phyloP scores from a whole-genome alignment of 1,140 invertebrate genomes.

The Brachionus plicatilis region DNA sequence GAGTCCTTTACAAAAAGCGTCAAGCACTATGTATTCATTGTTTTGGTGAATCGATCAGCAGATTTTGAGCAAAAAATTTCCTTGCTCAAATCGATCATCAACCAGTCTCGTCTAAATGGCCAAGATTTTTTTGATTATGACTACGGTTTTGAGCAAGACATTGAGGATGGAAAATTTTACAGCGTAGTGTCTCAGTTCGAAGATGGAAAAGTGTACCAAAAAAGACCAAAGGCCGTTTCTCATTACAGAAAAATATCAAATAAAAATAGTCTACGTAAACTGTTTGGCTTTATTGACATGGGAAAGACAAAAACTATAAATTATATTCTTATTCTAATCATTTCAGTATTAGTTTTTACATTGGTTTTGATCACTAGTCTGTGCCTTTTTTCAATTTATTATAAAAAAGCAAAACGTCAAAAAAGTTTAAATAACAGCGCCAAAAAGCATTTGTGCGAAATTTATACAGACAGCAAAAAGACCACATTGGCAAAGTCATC shows the following conservation, averaged over 20 bases:
- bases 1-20: background rate
- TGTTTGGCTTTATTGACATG: background rate
- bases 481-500: background rate
- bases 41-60: background rate
- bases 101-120: background rate
- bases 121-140: background rate
- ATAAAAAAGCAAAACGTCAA: background rate
- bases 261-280: background rate
- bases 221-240: background rate
- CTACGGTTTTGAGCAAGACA: background rate
- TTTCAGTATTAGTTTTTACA: slow-evolving; percentile 3
- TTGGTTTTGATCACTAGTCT: background rate
- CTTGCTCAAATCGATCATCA: background rate
- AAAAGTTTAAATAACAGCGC: background rate
- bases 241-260: background rate
- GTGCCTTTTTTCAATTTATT: background rate
- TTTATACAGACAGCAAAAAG: slow-evolving; percentile 18
- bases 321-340: background rate
- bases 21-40: background rate
- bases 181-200: background rate
- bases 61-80: background rate
- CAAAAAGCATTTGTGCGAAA: slow-evolving; percentile 9
- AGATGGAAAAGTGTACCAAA: background rate
- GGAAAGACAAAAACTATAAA: background rate
- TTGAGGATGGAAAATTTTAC: background rate